Evolutionary conservation across 2,113 vertebrate genomes (phyloP), one percentile per base, ranked within the genome.

Genomic region (Boulengeromyrus knoepffleri): DNA sequence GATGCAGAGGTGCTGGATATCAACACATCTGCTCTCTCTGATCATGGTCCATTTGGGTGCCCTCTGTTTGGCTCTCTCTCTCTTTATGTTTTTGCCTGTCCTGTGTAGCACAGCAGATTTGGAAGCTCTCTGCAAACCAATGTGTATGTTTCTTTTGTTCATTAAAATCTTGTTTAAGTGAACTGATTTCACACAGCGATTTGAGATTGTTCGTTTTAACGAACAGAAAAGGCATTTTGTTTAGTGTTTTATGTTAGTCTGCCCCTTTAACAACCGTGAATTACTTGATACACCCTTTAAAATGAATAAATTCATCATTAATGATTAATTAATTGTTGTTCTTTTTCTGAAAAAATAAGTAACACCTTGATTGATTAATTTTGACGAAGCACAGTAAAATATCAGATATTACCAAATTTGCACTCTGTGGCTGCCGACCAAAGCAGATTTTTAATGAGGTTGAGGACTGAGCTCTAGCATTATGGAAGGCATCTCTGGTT

Each of bases 41-140:
- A 56, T 21, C 88, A 19, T 15, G 21, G 70, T 36, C 88, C 88
- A 89, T 89, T 74, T 89, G 88, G 47, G 50, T 36, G 77, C 49
- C 62, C 88, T 74, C 15, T 42, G 19, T 36, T 27, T 66, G 62
- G 8, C 62, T 66, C 58, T 5, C 17, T 66, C 62, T 31, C 62
- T 70, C 62, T 70, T 31, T 31, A 70, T 70, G 62, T 13, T 13
- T 31, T n/a, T 83, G 4, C 47, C 10, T 47, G 39, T 56, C 24
- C 74, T 77, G 13, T 84, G 46, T 84, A 36, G 36, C 49, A 39
- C 46, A 17, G 24, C 27, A 77, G 27, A 77, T 77, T 39, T 77
- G 13, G 36, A 77, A 13, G 31, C 31, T 80, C 74, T 80, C 74
- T 19, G 74, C n/a, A 80, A 80, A 80, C 74, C 74, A 42, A n/a